A percentile compares a stretch with the other conserved stretches of the same genome.
These are phyloP conservation scores for Tachyglossus aculeatus DNA, from an alignment of 2,797 vertebrate genomes.

Conservation along the genomic window DNA sequence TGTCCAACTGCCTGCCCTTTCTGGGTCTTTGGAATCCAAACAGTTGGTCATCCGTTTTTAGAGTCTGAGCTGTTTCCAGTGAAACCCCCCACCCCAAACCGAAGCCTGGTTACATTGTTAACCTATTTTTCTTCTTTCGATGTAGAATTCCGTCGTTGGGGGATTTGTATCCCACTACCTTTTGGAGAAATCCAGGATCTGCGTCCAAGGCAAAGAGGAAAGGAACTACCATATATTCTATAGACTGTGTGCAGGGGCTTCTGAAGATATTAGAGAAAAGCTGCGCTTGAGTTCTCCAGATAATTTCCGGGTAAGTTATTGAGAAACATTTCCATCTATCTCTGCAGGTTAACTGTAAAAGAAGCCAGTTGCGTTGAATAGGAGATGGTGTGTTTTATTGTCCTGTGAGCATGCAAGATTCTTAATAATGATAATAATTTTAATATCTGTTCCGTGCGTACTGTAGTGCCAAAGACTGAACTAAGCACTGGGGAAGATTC, in stretches of 20 bases:
- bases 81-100: too few species aligned
- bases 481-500: too few species aligned
- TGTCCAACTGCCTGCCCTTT: too few species aligned
- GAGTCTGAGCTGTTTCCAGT: too few species aligned
- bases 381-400: too few species aligned
- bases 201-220: constrained; percentile 90
- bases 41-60: too few species aligned
- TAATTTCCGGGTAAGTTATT: constrained; percentile 87
- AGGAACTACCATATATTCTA: constrained; percentile 99
- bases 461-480: too few species aligned
- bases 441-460: too few species aligned
- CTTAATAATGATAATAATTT: too few species aligned
- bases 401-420: too few species aligned
- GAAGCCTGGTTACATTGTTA: not conserved
- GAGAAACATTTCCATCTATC: not conserved
- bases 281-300: constrained; percentile 91
- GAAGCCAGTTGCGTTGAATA: too few species aligned
- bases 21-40: too few species aligned
- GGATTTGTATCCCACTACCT: constrained; percentile 98
- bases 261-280: constrained; percentile 90
- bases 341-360: constrained; percentile 1
- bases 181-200: constrained; percentile 97
- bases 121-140: not conserved
- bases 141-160: constrained; percentile 90
- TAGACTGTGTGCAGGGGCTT: constrained; percentile 91